Evolutionary conservation across 2,113 vertebrate species (phyloP), one percentile per base, ranked within the genome.

Genomic region (Jaculus jaculus): DNA sequence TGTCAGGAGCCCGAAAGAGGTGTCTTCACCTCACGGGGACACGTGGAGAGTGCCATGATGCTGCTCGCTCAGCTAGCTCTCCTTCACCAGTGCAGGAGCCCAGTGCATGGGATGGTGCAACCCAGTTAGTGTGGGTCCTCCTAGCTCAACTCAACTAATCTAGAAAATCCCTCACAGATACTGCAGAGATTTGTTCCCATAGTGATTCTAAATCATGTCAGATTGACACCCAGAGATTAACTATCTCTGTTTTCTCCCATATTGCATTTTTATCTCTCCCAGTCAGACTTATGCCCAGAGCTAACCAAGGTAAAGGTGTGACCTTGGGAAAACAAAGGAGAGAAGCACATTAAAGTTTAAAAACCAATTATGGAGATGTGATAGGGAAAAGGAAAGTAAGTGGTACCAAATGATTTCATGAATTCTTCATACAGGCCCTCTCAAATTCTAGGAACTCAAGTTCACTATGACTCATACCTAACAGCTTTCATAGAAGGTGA

Each of bases 331-430:
- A 79, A 78, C 87, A 66, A 79, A 93, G 61, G 65, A 92, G 47
- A 89, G 69, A 94, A 88, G 60, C 81, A 80, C 85, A 94, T 95
- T 95, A 93, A 96, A 94, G 79, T 91, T 94, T 92, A 58, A 95
- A 92, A 91, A 71, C 17, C 0, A 16, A 85, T 94, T 90, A 94
- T 42, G 84, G 4, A 1, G 66, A 90, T 90, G 87, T 69, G 84
- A 28, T 66, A 32, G 78, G 68, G 51, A 96, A 87, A 94, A 79
- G 32, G 7, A 69, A 80, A 84, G 34, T 81, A 92, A 89, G 78
- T 23, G 58, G 65, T 51, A 17, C 39, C 74, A 74, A 91, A 91
- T 93, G 73, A 89, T 74, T 78, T 92, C 68, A 94, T 95, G 81
- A 91, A 85, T 96, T 87, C 94, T 92, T 96, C 66, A 95, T 91